Percentiles rank a stretch among this genome's conserved stretches.
phyloP scores from a whole-genome alignment of 1,140 invertebrate genomes.

The Cepaea nemoralis region DNA sequence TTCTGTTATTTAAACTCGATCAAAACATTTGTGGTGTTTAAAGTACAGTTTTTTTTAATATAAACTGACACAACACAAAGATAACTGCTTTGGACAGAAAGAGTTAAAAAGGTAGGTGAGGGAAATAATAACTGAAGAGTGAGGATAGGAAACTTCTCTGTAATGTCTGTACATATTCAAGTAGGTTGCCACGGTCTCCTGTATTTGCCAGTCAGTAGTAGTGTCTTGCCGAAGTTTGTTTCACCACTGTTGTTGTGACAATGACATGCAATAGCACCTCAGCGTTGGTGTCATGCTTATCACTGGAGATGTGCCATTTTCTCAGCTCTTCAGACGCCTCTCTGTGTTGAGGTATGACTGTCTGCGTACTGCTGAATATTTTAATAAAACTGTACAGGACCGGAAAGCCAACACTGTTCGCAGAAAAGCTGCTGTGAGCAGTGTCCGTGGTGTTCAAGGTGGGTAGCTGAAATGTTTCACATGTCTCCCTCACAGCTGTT shows the following conservation, averaged over 20 bases:
- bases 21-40: too few relatives aligned
- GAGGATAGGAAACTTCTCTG: too few relatives aligned
- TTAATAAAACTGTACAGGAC: constrained; percentile 30
- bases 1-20: too few relatives aligned
- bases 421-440: constrained; percentile 1
- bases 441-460: neutral
- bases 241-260: neutral
- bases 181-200: too few relatives aligned
- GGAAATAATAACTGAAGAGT: too few relatives aligned
- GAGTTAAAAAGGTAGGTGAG: too few relatives aligned
- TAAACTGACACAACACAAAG: too few relatives aligned
- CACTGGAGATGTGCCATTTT: constrained; percentile 9
- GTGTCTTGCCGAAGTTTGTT: neutral
- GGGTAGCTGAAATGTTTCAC: neutral
- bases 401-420: constrained; percentile 25
- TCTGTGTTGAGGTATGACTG: constrained; percentile 1
- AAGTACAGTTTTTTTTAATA: too few relatives aligned
- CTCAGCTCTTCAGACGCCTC: constrained; percentile 18
- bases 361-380: neutral
- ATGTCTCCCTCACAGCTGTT: constrained; percentile 17
- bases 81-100: too few relatives aligned
- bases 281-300: neutral
- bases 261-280: neutral
- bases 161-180: too few relatives aligned
- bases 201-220: too few relatives aligned